These are phyloP conservation scores for Actenoides lindsayi DNA, from an alignment of 2,113 vertebrate species.

Conservation along the genomic window DNA sequence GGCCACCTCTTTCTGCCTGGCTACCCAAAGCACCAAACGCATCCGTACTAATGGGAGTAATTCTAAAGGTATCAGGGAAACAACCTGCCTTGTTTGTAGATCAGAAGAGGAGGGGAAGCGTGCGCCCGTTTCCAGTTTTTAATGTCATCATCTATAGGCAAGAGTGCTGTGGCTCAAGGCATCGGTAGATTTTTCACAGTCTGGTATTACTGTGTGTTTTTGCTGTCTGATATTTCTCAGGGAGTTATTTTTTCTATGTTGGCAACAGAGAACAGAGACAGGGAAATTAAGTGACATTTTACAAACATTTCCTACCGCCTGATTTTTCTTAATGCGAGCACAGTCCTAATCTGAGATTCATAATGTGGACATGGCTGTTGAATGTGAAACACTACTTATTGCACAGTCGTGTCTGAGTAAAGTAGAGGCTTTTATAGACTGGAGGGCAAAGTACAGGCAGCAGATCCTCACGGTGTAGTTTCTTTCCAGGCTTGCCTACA, in stretches of 20 bases:
- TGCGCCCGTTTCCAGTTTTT: conserved; percentile 58
- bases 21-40: conserved; percentile 66
- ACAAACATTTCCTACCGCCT: conserved; percentile 35
- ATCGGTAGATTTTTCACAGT: conserved; percentile 50
- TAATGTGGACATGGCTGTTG: conserved; percentile 1
- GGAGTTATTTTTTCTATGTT: conserved; percentile 39
- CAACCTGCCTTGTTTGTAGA: conserved; percentile 64
- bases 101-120: conserved; percentile 50
- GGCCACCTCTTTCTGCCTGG: conserved; percentile 67
- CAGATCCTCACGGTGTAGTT: background rate
- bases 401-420: conserved; percentile 17
- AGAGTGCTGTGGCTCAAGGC: conserved; percentile 53
- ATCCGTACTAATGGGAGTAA: conserved; percentile 68
- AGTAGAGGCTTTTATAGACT: conserved; percentile 30
- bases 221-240: conserved; percentile 23
- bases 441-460: background rate
- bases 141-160: conserved; percentile 61
- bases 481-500: background rate
- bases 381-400: conserved; percentile 55
- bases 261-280: conserved; percentile 26
- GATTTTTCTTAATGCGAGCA: conserved; percentile 60
- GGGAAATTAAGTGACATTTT: background rate
- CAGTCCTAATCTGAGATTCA: conserved; percentile 65
- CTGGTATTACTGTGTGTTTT: conserved; percentile 47
- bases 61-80: conserved; percentile 66